Conservation (phyloP, 1,140 invertebrate genomes). For the Drosophila rhopaloa region DNA sequence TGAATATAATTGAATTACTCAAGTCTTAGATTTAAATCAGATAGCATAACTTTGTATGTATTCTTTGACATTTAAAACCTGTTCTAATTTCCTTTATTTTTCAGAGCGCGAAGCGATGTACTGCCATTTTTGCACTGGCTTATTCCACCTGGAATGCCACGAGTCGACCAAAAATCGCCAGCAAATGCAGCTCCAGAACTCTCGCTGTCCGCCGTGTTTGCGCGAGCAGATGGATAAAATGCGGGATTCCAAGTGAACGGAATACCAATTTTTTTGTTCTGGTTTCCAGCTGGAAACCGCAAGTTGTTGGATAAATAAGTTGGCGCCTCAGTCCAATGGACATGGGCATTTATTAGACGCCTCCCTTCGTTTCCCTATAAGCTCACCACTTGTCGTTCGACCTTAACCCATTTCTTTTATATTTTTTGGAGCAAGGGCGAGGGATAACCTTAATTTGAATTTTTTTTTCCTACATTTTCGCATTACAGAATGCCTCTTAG, state of each 20-base stretch:
- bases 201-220: conserved; percentile 44
- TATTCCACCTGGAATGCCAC: conserved; percentile 50
- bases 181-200: conserved; percentile 16
- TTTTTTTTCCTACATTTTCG: neutral
- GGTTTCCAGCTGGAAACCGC: neutral
- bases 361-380: neutral
- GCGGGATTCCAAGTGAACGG: conserved; percentile 1
- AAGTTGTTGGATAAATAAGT: conserved; percentile 2
- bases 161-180: conserved; percentile 30
- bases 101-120: conserved; percentile 24
- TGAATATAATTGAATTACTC: no score
- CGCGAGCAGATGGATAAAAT: conserved; percentile 9
- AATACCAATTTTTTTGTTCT: neutral
- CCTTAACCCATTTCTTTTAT: neutral
- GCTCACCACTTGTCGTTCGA: neutral
- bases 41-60: neutral
- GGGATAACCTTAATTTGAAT: neutral
- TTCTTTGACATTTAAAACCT: neutral
- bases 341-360: conserved; percentile 13
- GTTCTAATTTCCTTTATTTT: neutral
- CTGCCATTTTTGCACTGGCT: conserved; percentile 41
- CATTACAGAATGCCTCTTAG: neutral
- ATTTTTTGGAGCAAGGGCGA: neutral
- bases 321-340: neutral
- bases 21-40: no score